Base-by-base conservation (phyloP, 2,113 vertebrate genomes). In the Bungarus multicinctus region DNA sequence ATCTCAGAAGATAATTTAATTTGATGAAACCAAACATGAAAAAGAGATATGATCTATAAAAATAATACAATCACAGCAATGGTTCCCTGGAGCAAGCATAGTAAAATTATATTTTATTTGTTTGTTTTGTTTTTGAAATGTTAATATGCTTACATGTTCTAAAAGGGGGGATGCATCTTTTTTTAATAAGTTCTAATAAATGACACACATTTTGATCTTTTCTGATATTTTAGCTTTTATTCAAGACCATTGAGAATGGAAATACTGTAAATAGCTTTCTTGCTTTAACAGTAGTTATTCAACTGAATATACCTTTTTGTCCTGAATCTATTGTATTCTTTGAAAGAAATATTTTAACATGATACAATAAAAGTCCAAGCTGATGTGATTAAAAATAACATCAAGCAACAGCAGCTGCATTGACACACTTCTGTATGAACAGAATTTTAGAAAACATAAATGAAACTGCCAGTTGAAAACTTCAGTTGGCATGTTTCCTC, bases 301-400 rank as follows among this genome's bases (percentile, higher is more conserved):
- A 89, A 93, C 88, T 57, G 93, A 94, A 94, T 94, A 93, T 88
- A 94, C 94, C 95, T 93, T 91, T 92, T 92, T 55, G 50, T 8
- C 22, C 64, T 94, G 94, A 90, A 81, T 90, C 55, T 85, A 87
- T 88, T 94, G 58, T 22, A 9, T 89, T 57, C 88, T 94, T 91
- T 89, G 85, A 53, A 95, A 88, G 85, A 92, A 89, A 91, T n/a
- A 91, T 57, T 93, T 95, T 89, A 94, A 92, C 92, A 95, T 95
- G 92, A 94, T 90, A 92, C 60, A 96, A 95, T 81, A 91, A 88
- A 96, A 94, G 90, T 94, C 57, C 0, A 55, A 89, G 93, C 57
- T 0, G 3, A 95, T 69, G 53, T 64, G 93, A 95, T 94, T 74
- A 94, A 95, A 96, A 97, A 94, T 92, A 91, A 94, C 91, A 96